Evolutionary conservation across 2,113 vertebrate species (phyloP).

Genomic region (Neofelis nebulosa): DNA sequence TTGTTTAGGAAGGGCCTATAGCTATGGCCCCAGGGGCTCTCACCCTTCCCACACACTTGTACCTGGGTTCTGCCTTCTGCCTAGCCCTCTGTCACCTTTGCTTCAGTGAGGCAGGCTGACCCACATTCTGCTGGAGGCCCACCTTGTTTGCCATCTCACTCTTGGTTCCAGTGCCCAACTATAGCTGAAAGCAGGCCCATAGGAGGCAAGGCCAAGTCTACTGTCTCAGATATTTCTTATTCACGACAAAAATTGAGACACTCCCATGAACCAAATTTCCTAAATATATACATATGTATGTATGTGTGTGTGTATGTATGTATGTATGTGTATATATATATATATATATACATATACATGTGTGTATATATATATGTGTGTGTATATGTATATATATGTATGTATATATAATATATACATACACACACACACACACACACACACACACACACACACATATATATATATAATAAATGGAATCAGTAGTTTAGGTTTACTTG

Average conservation of each 20-base stretch:
- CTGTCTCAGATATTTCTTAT: background rate
- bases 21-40: fast-evolving
- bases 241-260: background rate
- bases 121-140: background rate
- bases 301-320: too few species aligned
- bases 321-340: fast-evolving
- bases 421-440: too few species aligned
- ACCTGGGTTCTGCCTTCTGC: background rate
- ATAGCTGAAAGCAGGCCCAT: background rate
- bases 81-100: too few species aligned
- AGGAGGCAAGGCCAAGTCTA: background rate
- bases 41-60: background rate
- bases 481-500: background rate
- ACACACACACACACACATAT: too few species aligned
- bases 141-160: background rate
- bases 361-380: too few species aligned
- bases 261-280: background rate
- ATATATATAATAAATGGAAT: background rate
- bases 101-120: background rate
- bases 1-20: background rate
- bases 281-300: background rate
- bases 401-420: too few species aligned
- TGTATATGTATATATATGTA: too few species aligned
- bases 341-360: too few species aligned
- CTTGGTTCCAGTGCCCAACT: too few species aligned